These are phyloP conservation scores for Eupithecia dodoneata DNA, from an alignment of 2,888 invertebrate species.

Conservation along the genomic window DNA sequence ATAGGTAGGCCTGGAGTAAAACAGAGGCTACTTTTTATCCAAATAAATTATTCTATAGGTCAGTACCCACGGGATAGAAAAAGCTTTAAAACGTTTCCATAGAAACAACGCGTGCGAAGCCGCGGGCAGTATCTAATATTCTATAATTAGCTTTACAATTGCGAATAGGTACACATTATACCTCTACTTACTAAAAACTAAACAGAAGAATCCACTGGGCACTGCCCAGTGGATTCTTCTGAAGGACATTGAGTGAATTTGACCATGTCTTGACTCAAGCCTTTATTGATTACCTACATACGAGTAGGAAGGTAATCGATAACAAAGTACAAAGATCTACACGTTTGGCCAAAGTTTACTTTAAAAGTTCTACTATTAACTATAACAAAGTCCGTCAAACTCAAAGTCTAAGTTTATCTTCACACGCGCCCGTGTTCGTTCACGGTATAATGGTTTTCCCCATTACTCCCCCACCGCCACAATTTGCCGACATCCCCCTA, in stretches of 20 bases:
- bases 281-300: no score
- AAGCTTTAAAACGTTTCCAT: no score
- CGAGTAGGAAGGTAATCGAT: background rate
- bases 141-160: no score
- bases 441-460: constrained; percentile 43
- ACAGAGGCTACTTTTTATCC: no score
- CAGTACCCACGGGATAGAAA: no score
- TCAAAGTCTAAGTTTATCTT: background rate
- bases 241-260: background rate
- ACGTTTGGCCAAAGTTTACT: background rate
- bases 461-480: constrained; percentile 50
- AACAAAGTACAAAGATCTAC: background rate
- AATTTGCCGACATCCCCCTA: constrained; percentile 55
- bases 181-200: background rate
- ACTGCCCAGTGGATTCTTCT: background rate
- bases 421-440: constrained; percentile 20
- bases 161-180: no score
- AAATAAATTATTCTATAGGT: no score
- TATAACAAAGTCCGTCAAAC: background rate
- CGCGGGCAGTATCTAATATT: no score
- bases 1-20: no score
- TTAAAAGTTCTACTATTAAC: background rate
- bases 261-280: background rate
- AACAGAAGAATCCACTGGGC: no score
- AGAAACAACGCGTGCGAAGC: no score